Evolutionary conservation across 2,113 vertebrate genomes (phyloP), one percentile per base, ranked within the genome.

Genomic region (Cynopterus brachyotis): DNA sequence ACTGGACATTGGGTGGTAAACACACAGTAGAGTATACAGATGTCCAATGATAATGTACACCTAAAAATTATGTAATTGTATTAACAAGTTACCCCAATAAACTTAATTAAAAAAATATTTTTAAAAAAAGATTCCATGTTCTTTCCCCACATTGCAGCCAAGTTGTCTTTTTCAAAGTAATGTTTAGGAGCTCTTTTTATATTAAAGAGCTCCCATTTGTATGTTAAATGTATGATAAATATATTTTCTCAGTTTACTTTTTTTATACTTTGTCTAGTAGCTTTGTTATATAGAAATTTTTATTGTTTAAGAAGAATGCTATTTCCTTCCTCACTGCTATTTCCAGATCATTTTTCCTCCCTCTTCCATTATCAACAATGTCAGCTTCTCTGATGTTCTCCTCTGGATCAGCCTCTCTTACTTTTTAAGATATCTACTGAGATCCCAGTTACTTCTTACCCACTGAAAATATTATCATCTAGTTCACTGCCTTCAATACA

Each of bases 291-390:
- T 4, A 86, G 40, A 94, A 86, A 24, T 81, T 37, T 85, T 80
- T 53, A 72, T 59, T 45, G 73, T 50, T 62, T 95, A 83, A 72
- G 55, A 92, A 92, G 28, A 22, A 82, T 57, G 55, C 32, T 75
- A 70, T 87, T 90, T 88, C 50, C 35, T 83, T 93, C 40, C 42
- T 87, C 35, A 55, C 1, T 40, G 57, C 76, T 60, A 11, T 66
- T 92, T 94, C 55, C 73, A 94, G 37, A 83, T 92, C 12, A 70
- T 50, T 89, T 81, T 94, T 69, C 64, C 40, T 92, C 70, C 40
- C 1, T 72, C 55, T 87, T 79, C 11, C 50, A 50, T 50, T 22
- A 86, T 66, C 60, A 94, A 57, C 50, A 91, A 28, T 30, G 26
- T 42, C 35, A 45, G 87, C 45, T 47, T 91, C 53, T 78, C 47